These are phyloP conservation scores for Drosophila nigromelanica DNA, from an alignment of 1,140 invertebrate genomes.

Conservation along the genomic window DNA sequence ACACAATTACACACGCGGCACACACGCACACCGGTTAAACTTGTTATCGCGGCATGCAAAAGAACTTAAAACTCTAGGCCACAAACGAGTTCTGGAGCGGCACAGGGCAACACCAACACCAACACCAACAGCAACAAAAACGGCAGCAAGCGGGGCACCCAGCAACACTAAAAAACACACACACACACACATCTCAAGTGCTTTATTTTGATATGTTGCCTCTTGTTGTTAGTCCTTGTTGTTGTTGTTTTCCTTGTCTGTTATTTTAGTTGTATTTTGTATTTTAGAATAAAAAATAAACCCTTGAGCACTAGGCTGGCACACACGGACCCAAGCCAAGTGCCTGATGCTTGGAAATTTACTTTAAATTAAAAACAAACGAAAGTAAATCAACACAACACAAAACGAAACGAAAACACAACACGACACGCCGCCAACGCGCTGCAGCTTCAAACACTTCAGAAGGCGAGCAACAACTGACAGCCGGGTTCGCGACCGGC, in stretches of 20 bases:
- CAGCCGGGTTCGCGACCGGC: conserved; percentile 45
- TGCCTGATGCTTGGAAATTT: conserved; percentile 52
- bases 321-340: conserved; percentile 30
- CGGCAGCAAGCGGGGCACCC: conserved; percentile 31
- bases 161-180: conserved; percentile 9
- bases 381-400: conserved; percentile 81
- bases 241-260: conserved; percentile 29
- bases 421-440: conserved; percentile 61
- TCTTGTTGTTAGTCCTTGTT: conserved; percentile 33
- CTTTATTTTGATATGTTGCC: conserved; percentile 70
- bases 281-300: conserved; percentile 15
- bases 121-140: conserved; percentile 5
- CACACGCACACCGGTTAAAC: conserved; percentile 78
- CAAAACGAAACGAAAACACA: conserved; percentile 71
- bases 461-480: conserved; percentile 60
- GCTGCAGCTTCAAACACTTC: conserved; percentile 59
- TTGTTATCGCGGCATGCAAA: conserved; percentile 79
- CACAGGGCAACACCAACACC: conserved; percentile 44
- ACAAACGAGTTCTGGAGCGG: conserved; percentile 75
- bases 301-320: conserved; percentile 35
- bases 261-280: conserved; percentile 20
- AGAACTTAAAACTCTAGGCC: conserved; percentile 68
- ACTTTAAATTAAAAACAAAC: conserved; percentile 81
- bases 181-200: conserved; percentile 53
- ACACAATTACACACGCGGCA: conserved; percentile 54